A percentile compares a stretch with the other conserved stretches of the same genome.
Conservation (phyloP, 2,113 vertebrate genomes). For the Lates calcarifer region DNA sequence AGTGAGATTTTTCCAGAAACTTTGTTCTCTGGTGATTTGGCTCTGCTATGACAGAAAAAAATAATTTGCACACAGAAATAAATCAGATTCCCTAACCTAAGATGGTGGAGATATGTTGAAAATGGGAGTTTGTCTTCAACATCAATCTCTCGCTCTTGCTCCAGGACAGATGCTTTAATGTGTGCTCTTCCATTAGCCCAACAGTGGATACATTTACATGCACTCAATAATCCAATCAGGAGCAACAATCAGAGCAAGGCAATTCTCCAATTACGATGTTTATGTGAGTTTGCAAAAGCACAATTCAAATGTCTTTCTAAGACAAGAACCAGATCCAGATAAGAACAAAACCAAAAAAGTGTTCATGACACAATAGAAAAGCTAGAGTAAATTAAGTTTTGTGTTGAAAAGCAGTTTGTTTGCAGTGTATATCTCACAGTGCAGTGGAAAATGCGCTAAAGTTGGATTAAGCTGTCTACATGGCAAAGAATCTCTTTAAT, state of each 20-base stretch:
- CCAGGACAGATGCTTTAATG: not conserved
- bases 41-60: not conserved
- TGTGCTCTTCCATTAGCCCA: slow-evolving; percentile 1
- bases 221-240: not conserved
- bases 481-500: not conserved
- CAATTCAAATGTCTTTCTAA: too few species aligned
- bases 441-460: not conserved
- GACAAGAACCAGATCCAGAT: too few species aligned
- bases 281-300: slow-evolving; percentile 1
- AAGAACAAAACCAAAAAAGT: too few species aligned
- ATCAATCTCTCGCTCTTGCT: not conserved
- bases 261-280: not conserved
- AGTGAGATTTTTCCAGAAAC: not conserved
- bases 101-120: not conserved
- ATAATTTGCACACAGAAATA: too few species aligned
- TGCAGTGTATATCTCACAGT: not conserved
- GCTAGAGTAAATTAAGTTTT: not conserved
- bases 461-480: not conserved
- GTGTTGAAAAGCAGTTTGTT: not conserved
- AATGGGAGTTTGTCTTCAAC: not conserved
- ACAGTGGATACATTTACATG: not conserved
- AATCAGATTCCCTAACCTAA: too few species aligned
- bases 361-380: not conserved
- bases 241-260: too few species aligned
- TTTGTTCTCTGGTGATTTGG: not conserved